These are phyloP conservation scores for Petaurus breviceps DNA, from an alignment of 2,113 vertebrate genomes.

Conservation along the genomic window DNA sequence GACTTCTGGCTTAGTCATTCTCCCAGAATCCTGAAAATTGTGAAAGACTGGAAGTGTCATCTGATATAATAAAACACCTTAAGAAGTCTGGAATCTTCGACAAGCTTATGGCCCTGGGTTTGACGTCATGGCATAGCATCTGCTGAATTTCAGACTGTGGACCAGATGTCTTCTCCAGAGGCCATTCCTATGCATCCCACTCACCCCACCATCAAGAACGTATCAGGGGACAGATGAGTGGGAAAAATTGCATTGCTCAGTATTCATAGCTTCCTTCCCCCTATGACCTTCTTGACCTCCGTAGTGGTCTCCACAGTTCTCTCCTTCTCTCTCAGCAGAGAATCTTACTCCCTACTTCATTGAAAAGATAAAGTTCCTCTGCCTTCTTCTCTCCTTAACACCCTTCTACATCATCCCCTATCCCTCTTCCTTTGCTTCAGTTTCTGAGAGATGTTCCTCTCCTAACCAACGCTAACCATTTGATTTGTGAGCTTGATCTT, in stretches of 20 bases:
- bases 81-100: background rate
- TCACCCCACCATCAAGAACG: background rate
- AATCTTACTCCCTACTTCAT: background rate
- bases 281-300: background rate
- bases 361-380: background rate
- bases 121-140: background rate
- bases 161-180: background rate
- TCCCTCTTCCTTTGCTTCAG: background rate
- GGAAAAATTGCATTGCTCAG: background rate
- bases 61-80: background rate
- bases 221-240: background rate
- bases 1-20: constrained; percentile 10
- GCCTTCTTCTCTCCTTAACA: background rate
- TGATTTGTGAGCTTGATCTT: background rate
- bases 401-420: background rate
- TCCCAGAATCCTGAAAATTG: background rate
- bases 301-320: background rate
- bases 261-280: background rate
- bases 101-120: background rate
- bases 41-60: background rate
- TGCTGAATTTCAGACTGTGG: constrained; percentile 14
- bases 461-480: background rate
- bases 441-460: background rate
- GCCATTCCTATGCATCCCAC: too few relatives aligned
- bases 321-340: background rate